phyloP scores from a whole-genome alignment of 2,797 vertebrate species.

The Esox lucius region DNA sequence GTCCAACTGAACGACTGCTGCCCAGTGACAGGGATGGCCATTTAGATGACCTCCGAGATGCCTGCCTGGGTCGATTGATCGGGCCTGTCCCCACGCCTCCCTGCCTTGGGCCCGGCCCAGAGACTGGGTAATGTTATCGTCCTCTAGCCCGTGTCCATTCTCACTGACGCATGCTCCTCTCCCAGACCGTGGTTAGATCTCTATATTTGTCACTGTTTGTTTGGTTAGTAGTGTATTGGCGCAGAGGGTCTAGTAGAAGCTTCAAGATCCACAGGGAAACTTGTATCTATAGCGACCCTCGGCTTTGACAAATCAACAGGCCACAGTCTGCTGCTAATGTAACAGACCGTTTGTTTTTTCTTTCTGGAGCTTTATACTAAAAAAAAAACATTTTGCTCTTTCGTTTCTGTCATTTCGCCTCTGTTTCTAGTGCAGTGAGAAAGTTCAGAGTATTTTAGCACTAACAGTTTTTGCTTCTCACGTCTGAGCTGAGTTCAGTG shows the following conservation, averaged over 20 bases:
- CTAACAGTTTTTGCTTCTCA: conserved; percentile 45
- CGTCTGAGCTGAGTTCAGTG: conserved; percentile 11
- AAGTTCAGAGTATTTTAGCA: conserved; percentile 55
- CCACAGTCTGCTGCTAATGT: background rate
- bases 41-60: conserved; percentile 47
- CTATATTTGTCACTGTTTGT: background rate
- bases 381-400: conserved; percentile 9
- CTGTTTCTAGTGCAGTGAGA: conserved; percentile 48
- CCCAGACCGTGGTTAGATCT: conserved; percentile 38
- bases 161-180: conserved; percentile 71
- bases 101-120: background rate
- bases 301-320: conserved; percentile 70
- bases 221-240: conserved; percentile 37
- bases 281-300: conserved; percentile 59
- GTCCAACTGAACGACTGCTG: background rate
- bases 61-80: conserved; percentile 38
- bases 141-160: conserved; percentile 63
- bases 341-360: conserved; percentile 17
- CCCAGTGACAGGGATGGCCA: background rate
- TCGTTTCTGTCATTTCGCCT: conserved; percentile 25
- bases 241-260: background rate
- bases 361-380: conserved; percentile 54
- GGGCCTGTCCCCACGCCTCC: conserved; percentile 8
- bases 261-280: conserved; percentile 54
- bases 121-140: conserved; percentile 52